Percentiles rank a stretch among this genome's conserved stretches.
phyloP scores from a whole-genome alignment of 2,888 invertebrate species.

The Meiosimyza platycephala region DNA sequence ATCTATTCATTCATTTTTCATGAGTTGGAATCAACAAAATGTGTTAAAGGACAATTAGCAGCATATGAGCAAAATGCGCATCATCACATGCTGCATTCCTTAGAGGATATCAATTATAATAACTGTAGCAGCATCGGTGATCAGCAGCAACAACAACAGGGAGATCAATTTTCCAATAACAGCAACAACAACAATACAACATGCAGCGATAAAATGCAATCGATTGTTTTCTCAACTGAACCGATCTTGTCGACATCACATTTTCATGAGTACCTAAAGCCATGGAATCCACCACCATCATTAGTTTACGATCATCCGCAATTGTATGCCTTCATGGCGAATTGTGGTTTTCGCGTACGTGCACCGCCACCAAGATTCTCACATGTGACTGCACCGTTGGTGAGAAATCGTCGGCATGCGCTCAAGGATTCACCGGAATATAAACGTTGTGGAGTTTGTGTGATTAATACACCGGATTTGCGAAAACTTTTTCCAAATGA shows the following conservation, averaged over 20 bases:
- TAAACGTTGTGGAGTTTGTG: constrained; percentile 26
- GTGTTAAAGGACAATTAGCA: not conserved
- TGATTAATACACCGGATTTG: constrained; percentile 39
- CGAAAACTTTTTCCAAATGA: constrained; percentile 47
- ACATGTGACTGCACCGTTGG: constrained; percentile 44
- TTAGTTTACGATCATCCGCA: constrained; percentile 39
- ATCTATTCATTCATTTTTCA: constrained; percentile 51
- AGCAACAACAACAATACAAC: not conserved
- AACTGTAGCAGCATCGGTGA: constrained; percentile 12
- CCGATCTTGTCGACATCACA: not conserved
- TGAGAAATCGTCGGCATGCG: constrained; percentile 46
- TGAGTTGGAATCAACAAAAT: constrained; percentile 44
- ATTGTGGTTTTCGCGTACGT: constrained; percentile 44
- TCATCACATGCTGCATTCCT: not conserved
- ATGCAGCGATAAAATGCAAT: constrained; percentile 17
- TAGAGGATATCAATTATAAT: not conserved
- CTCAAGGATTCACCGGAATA: constrained; percentile 47
- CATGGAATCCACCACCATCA: constrained; percentile 41
- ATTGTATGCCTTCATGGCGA: constrained; percentile 40
- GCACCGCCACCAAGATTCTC: constrained; percentile 43
- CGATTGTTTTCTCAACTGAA: not conserved
- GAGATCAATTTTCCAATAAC: not conserved
- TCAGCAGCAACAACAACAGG: not conserved
- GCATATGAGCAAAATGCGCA: not conserved
- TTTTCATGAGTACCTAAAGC: constrained; percentile 37